These are phyloP conservation scores for Botrylloides violaceus DNA, from an alignment of 23 tunicate species.

Conservation along the genomic window DNA sequence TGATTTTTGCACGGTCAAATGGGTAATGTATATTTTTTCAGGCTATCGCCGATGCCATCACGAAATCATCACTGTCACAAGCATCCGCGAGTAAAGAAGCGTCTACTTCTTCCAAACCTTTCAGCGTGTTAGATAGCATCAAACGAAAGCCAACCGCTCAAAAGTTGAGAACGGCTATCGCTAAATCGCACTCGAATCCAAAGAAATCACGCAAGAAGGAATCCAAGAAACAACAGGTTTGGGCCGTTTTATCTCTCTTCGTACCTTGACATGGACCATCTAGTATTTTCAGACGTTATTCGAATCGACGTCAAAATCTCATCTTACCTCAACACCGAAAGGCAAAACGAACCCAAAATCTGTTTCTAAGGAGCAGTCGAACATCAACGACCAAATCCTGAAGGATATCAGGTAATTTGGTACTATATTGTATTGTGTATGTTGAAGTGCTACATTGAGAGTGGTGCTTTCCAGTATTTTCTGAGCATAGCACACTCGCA, in stretches of 20 bases:
- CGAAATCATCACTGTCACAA: background rate
- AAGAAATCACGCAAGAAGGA: conserved; percentile 4
- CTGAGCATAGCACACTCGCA: no score
- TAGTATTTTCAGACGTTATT: conserved; percentile 13
- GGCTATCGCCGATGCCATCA: no score
- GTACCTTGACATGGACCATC: background rate
- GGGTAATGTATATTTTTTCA: no score
- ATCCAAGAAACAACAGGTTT: conserved; percentile 19
- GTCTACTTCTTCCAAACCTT: background rate
- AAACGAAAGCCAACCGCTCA: background rate
- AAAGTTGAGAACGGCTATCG: conserved; percentile 9
- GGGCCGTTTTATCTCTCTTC: no score
- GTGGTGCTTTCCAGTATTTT: no score
- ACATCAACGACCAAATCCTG: background rate
- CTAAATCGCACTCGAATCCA: conserved; percentile 9
- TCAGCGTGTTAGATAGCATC: conserved; percentile 17
- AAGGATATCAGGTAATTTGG: conserved; percentile 3
- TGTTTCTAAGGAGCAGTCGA: background rate
- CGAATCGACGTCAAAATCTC: conserved; percentile 7
- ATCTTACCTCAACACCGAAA: conserved; percentile 25
- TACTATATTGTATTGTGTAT: no score
- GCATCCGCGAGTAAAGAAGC: background rate
- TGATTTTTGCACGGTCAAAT: no score
- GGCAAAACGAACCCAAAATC: conserved; percentile 1
- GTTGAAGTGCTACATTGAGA: no score